Evolutionary conservation across 2,797 vertebrate species (phyloP).

Genomic region (Hoplostethus atlanticus): DNA sequence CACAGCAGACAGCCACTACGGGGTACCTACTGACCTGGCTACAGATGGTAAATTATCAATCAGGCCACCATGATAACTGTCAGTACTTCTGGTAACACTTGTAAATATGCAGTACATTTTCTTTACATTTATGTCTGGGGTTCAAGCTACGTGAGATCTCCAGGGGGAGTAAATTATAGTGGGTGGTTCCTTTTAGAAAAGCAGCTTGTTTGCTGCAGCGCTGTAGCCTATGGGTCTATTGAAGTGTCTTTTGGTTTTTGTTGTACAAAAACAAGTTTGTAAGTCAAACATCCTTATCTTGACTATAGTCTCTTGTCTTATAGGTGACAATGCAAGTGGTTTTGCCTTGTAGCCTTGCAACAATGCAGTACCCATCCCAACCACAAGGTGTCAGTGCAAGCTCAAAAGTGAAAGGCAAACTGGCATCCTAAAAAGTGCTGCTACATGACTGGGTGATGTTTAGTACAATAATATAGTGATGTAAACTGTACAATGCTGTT

Average conservation of each 20-base stretch:
- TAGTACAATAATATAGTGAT: background rate
- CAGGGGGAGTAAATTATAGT: conserved; percentile 10
- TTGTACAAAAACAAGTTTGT: conserved; percentile 46
- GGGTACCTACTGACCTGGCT: background rate
- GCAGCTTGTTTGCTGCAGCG: conserved; percentile 25
- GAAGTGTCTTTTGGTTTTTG: conserved; percentile 23
- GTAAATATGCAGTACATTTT: conserved; percentile 1
- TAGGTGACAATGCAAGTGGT: background rate
- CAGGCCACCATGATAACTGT: background rate
- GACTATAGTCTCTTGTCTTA: conserved; percentile 24
- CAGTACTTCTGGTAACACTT: conserved; percentile 6
- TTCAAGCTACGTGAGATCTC: conserved; percentile 7
- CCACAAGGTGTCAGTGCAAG: conserved; percentile 60
- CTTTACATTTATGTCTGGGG: conserved; percentile 5
- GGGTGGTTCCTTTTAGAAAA: conserved; percentile 16
- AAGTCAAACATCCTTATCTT: conserved; percentile 40
- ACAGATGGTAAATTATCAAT: background rate
- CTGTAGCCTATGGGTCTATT: conserved; percentile 14
- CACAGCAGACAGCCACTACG: background rate
- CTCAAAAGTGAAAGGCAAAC: conserved; percentile 6
- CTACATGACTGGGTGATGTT: background rate
- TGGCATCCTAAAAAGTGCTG: background rate
- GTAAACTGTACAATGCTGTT: conserved; percentile 21
- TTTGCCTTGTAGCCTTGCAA: too few species aligned
- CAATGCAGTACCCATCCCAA: conserved; percentile 36